Base-by-base conservation (phyloP, 2,113 vertebrate genomes). In the Capreolus pygargus region DNA sequence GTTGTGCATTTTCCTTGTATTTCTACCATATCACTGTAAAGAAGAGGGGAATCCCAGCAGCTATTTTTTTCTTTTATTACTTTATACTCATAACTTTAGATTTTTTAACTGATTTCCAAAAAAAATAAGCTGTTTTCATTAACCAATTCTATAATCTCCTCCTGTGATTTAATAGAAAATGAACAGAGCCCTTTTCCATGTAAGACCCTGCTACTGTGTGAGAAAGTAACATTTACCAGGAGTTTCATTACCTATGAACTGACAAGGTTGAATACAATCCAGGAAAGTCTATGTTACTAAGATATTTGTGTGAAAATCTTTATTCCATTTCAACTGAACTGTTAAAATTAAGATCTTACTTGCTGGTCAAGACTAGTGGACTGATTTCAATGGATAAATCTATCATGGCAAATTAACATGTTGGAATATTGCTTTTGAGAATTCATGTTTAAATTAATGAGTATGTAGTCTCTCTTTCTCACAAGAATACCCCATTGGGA, bases 21-120 rank as follows among this genome's bases (percentile, higher is more conserved):
- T 98, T 98, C 98, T 99, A 99, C 98, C 98, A 99, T 98, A 98
- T 97, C 98, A 98, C 98, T 99, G 98, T 99, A 98, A 99, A 98
- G 95, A 95, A 87, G 64, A 45, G 76, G 7, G 47, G 30, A 61
- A 98, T 98, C 96, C 97, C 96, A 96, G 97, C 97, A 96, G 98
- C 98, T 98, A 98, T 97, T 98, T 99, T 99, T 70, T 99, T 85
- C 81, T 94, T 91, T 89, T 86, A 96, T 99, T 98, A 98, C 97
- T 99, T 99, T 99, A 98, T 99, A 99, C 98, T 99, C 98, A 98
- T 98, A 98, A 98, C 97, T 98, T 98, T 97, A 98, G 93, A 98
- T 98, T 99, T 99, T 98, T 98, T 98, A 99, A 99, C 98, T 98
- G 98, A 97, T 98, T 98, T 99, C 98, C 97, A 97, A 96, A 98